Base-by-base conservation (phyloP, 2,888 invertebrate species). In the Vanessa cardui region DNA sequence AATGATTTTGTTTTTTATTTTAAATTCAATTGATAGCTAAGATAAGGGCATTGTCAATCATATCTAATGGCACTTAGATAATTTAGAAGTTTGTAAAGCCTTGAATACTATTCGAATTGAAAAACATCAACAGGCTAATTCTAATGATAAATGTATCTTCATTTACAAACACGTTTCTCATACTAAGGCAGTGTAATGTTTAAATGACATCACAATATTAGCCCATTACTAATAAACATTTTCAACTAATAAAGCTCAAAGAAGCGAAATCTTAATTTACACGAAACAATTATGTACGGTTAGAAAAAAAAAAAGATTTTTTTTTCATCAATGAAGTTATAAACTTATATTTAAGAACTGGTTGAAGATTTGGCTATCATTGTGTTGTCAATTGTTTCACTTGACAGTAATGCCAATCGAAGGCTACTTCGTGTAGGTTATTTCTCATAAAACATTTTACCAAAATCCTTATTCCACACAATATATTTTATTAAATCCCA, bases 141-240 rank as follows among this genome's bases (percentile, higher is more conserved):
- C 81, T 83, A 82, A 31, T 26, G 26, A 54, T n/a, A 49, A 76
- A 75, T 72, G 67, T 71, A 71, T 75, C 70, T 52, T 68, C 66
- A 64, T 56, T 56, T 69, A 77, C 74, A 80, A 76, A 81, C 74
- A 81, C 74, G 75, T 77, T 70, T 73, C 70, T 77, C 60, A 52
- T 63, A 58, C 82, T 85, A 86, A 85, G 87, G 86, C 86, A 85
- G 83, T 83, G 79, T 79, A 78, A 75, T 64, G 26, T 49, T 45
- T 45, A 47, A 66, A 54, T 64, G 66, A 58, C 62, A 54, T 33
- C 61, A 58, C 66, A 65, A 64, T 66, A 64, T 68, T 16, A 65
- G 21, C 31, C 47, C 39, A 9, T 12, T 39, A 39, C 52, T 62
- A 49, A 56, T 3, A 39, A 56, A 56, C n/a, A 31, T 46, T 20